These are phyloP conservation scores for Chionodraco myersi DNA, from an alignment of 2,113 vertebrate species.

Conservation along the genomic window DNA sequence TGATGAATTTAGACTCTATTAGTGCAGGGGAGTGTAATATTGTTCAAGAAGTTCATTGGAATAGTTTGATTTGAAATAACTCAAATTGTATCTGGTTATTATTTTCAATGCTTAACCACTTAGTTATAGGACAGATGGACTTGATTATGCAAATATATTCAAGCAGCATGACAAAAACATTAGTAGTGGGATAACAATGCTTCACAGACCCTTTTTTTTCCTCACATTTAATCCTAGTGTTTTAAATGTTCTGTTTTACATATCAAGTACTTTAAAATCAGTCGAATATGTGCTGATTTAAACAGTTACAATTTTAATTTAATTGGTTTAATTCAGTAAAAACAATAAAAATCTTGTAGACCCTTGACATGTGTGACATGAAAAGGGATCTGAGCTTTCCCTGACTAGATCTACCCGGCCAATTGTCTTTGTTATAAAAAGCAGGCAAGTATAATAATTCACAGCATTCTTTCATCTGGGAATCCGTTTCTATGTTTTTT, in stretches of 20 bases:
- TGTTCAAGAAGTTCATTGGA: background rate
- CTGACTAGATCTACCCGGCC: background rate
- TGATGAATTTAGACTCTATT: background rate
- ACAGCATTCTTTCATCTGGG: no score
- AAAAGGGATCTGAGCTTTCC: background rate
- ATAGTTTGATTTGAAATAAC: conserved; percentile 1
- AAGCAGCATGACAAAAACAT: background rate
- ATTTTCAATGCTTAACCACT: background rate
- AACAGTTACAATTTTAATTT: background rate
- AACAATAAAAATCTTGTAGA: background rate
- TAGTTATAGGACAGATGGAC: background rate
- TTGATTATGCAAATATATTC: background rate
- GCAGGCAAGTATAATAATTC: background rate
- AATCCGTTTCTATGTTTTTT: background rate
- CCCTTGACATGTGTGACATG: background rate
- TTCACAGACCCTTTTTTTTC: background rate
- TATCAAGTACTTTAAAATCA: background rate
- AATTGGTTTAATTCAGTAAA: background rate
- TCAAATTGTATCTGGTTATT: background rate
- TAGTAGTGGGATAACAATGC: background rate
- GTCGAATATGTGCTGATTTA: background rate
- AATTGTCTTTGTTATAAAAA: background rate
- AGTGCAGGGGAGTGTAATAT: background rate
- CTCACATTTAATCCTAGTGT: background rate
- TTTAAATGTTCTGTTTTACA: background rate